Evolutionary conservation across 1,140 invertebrate genomes (phyloP), one percentile per base, ranked within the genome.

Genomic region (Neodiprion virginianus): DNA sequence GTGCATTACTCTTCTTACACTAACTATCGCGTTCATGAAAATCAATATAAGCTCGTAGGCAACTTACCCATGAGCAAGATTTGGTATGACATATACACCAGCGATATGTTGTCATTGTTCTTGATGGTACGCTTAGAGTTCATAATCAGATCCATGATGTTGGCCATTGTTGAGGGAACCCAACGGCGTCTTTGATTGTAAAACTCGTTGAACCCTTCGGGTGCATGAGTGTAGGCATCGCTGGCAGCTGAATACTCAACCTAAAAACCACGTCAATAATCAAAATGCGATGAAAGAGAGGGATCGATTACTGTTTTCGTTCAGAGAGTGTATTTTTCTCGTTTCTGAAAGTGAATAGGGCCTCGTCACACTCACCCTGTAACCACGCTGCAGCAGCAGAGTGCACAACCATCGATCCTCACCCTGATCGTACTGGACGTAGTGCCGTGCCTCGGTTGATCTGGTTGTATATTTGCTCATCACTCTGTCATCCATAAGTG

Each of bases 341-440:
- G 28, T 40, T 40, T 40, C 28, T 40, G 28, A 40, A 40, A 40
- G 28, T 40, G 28, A 50, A 61, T 40, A 50, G 2, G 21, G 48
- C 67, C 1, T n/a, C 12, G 14, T 61, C 11, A 69, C 12, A 75
- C 72, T 75, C 68, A 96, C 96, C 67, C 95, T 91, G 77, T 96
- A 97, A 8, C 96, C 96, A 88, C 95, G 90, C 86, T 97, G 95
- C 4, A 97, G 87, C 12, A 97, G 86, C 11, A 97, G 87, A 0
- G 96, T 97, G 81, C 96, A 97, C 1, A 97, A 87, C 96, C 96
- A 97, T 74, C 95, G 90, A 87, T 96, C 95, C 86, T 96, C 95
- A 10, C 93, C 96, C 89, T 98, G 96, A 93, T 98, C 96, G 83
- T 97, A 97, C 80, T 97, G 96, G 0, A 98, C 95, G 81, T 96